Base-by-base conservation (phyloP, 1,140 invertebrate genomes). In the Hyles euphorbiae region DNA sequence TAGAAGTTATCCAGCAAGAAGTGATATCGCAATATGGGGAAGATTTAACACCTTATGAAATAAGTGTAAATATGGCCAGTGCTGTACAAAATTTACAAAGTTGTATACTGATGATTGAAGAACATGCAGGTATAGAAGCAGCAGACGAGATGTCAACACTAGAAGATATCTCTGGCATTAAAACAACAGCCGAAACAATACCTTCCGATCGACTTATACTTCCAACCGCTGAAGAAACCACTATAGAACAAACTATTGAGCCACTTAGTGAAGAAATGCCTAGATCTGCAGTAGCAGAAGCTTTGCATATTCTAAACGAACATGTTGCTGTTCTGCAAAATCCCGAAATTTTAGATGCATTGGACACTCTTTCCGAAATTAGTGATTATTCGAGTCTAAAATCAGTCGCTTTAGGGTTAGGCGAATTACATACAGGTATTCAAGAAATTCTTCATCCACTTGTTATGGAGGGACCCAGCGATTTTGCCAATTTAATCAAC, bases 81-180 rank as follows among this genome's bases (percentile, higher is more conserved):
- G 89, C 89, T 22, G 70, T 92, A 5, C 81, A 90, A 67, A 90
- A 88, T 72, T 76, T 93, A 47, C 87, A 90, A 65, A 90, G 90
- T 63, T 90, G 88, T 61, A 74, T 92, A 46, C 73, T 90, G n/a
- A 63, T 90, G 51, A 80, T 92, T 32, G 82, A 91, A 63, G 83
- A 90, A 73, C 80, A 88, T 61, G 64, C 70, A 52, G 71, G 76
- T 3, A 46, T 90, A 49, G 89, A 90, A 78, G 70, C 60, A 12
- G 67, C 65, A 5, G 90, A 90, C 47, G 84, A 89, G 22, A 70
- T 90, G 67, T 89, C 91, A 4, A 92, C 91, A 8, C 74, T 91
- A 56, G 91, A 91, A 65, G 91, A 92, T 74, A 81, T 92, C 58
- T 92, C 91, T 6, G 85, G 81, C 9, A 82, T 92, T 32, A 91